phyloP scores from a whole-genome alignment of 2,113 vertebrate genomes.

The Pholis gunnellus region DNA sequence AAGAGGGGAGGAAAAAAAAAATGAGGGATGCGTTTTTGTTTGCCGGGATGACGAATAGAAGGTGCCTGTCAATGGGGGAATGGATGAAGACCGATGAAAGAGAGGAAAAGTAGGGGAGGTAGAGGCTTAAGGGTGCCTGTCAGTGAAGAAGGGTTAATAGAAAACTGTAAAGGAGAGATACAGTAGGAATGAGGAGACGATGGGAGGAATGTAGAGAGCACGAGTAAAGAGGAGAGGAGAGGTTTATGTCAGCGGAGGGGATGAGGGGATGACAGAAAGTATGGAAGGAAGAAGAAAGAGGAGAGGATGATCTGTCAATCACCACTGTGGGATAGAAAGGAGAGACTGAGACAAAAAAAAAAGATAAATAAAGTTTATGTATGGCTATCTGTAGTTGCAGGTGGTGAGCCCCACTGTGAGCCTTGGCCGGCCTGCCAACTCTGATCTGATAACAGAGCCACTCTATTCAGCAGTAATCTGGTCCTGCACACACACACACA shows the following conservation, averaged over 20 bases:
- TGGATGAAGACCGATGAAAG: slow-evolving; percentile 56
- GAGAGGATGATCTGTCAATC: slow-evolving; percentile 30
- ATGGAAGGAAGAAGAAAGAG: slow-evolving; percentile 4
- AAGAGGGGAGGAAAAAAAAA: neutral
- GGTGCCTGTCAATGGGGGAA: slow-evolving; percentile 24
- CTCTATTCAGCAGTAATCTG: slow-evolving; percentile 40
- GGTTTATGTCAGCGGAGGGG: slow-evolving; percentile 22
- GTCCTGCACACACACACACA: neutral
- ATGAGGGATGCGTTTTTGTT: slow-evolving; percentile 19
- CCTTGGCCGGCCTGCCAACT: slow-evolving; percentile 50
- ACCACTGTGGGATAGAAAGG: neutral
- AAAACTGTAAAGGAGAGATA: slow-evolving; percentile 54
- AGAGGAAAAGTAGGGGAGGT: slow-evolving; percentile 29
- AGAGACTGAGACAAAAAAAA: slow-evolving; percentile 12
- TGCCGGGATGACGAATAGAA: slow-evolving; percentile 23
- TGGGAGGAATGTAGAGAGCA: slow-evolving; percentile 37
- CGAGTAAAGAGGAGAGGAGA: slow-evolving; percentile 30
- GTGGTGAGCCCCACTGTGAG: slow-evolving; percentile 60
- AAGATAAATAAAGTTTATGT: slow-evolving; percentile 13
- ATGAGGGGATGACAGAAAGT: neutral
- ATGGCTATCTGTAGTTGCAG: slow-evolving; percentile 63
- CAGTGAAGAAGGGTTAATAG: slow-evolving; percentile 50
- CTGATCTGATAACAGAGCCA: slow-evolving; percentile 62
- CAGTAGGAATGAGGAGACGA: slow-evolving; percentile 44
- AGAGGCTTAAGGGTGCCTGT: slow-evolving; percentile 42